Conservation (phyloP, 1,140 invertebrate genomes). For the Drosophila bocqueti region DNA sequence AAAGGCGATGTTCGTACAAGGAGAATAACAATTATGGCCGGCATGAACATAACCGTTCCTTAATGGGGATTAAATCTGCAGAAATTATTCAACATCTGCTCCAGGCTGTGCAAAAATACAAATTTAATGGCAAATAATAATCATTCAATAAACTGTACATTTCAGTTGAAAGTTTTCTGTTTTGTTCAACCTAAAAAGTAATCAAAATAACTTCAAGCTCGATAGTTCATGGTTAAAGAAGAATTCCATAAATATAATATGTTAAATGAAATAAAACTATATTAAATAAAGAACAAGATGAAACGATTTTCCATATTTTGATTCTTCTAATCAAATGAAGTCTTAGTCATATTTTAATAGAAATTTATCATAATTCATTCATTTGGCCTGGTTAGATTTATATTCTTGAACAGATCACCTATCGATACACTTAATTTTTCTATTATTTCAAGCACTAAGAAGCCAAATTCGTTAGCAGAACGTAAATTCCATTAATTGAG, state of each 20-base stretch:
- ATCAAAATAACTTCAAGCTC: background rate
- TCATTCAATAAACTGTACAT: constrained; percentile 8
- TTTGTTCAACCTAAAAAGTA: constrained; percentile 1
- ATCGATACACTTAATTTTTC: background rate
- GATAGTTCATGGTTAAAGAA: background rate
- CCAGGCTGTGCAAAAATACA: constrained; percentile 23
- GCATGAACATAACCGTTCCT: constrained; percentile 46
- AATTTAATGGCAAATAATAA: constrained; percentile 27
- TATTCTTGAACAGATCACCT: background rate
- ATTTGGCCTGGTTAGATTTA: background rate
- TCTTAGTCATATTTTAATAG: background rate
- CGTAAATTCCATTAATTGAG: constrained; percentile 33
- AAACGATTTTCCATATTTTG: background rate
- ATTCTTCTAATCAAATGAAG: background rate
- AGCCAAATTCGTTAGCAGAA: background rate
- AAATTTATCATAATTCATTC: background rate
- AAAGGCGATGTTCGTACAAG: constrained; percentile 56
- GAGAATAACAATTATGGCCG: constrained; percentile 55
- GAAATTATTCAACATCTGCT: constrained; percentile 46
- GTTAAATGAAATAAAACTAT: background rate
- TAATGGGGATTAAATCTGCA: constrained; percentile 51
- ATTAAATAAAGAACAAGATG: background rate
- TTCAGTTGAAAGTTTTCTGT: background rate
- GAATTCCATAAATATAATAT: background rate
- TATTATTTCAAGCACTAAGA: background rate